Evolutionary conservation across 2,113 vertebrate species (phyloP).

Genomic region (Mesocricetus auratus): DNA sequence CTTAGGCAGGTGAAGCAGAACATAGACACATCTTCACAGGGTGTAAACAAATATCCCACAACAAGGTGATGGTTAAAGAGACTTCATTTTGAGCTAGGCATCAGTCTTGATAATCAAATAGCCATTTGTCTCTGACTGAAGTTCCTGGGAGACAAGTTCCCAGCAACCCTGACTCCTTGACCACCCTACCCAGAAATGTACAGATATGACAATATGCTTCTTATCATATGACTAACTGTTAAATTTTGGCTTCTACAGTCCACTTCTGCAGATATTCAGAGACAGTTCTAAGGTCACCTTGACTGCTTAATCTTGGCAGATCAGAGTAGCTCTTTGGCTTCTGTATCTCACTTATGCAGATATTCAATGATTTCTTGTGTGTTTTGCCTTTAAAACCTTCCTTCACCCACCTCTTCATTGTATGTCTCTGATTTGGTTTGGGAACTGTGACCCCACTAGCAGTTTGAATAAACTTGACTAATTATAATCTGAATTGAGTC

Average conservation of each 20-base stretch:
- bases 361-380: neutral
- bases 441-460: neutral
- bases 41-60: too few species aligned
- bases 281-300: neutral
- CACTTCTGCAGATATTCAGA: neutral
- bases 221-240: neutral
- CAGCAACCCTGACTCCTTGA: neutral
- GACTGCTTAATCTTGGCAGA: neutral
- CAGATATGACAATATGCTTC: neutral
- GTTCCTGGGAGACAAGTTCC: neutral
- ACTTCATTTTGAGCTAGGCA: neutral
- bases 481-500: neutral
- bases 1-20: too few species aligned
- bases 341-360: neutral
- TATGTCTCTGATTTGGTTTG: neutral
- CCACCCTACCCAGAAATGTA: neutral
- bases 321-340: neutral
- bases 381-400: neutral
- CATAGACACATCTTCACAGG: too few species aligned
- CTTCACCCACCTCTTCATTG: neutral
- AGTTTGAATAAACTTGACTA: neutral
- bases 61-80: neutral
- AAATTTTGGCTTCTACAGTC: neutral
- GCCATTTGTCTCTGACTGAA: neutral
- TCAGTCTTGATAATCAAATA: neutral